Evolutionary conservation across 2,888 invertebrate species (phyloP), one percentile per base, ranked within the genome.

Genomic region (Cerceris rybyensis): DNA sequence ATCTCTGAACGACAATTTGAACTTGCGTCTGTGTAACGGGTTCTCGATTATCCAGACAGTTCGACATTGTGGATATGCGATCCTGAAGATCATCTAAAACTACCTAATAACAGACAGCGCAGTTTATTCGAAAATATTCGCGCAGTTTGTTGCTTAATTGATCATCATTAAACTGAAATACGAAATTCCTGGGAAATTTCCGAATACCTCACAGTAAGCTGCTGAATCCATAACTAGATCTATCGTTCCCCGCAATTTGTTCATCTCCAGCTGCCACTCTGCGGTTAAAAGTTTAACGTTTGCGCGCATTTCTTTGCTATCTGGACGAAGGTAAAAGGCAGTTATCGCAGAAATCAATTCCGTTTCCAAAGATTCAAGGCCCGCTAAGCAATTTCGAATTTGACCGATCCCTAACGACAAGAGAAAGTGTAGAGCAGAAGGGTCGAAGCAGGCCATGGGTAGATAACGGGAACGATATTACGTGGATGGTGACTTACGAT

Each of bases 211-310:
- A 83, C 95, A 94, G 91, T 95, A 96, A 42, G 96, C 95, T 68
- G 94, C 93, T 0, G 96, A 95, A 90, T 96, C 96, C 6, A 96
- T 95, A 74, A 96, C 95, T 59, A 95, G 90, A 91, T 95, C 95
- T 52, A 96, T 94, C 57, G 93, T 93, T 71, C 93, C 92, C 78
- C 94, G 93, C 66, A 96, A 93, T 59, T 93, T 93, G 49, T 91
- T 90, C 4, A 95, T 93, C 91, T 96, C 95, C 59, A 93, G 90
- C 41, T 93, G 93, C 95, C 96, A 96, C 68, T 94, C 94, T 28
- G 93, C 91, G 16, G 94, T 93, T 65, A 96, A 90, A 5, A 95
- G 86, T 81, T 93, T 92, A 0, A 93, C 90, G 8, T 91, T 88
- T 0, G 94, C 91, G 79, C 94, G 94, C 80, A 92, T 91, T 77